Base-by-base conservation (phyloP, 2,113 vertebrate species). In the Origma solitaria region DNA sequence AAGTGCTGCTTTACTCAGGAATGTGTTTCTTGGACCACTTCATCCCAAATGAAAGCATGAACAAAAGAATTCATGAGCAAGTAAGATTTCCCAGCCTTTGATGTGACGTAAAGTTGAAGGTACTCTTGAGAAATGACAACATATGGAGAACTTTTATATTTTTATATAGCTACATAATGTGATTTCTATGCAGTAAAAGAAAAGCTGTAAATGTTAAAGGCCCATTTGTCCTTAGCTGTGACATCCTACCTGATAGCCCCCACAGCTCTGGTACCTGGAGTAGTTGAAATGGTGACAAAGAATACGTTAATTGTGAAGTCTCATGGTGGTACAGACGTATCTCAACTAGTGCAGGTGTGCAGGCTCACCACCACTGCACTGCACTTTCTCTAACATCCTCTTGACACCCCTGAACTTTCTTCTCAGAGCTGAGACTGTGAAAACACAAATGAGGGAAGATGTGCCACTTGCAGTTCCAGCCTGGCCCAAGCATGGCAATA, bases 1-100 rank as follows among this genome's bases (percentile, higher is more conserved):
- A 80, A 92, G 35, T 45, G n/a, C 64, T 87, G 54, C 73, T 86
- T 95, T 95, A 87, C 80, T 93, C 82, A 75, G 93, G 82, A 97
- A 95, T 65, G 35, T 2, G 4, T 79, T 96, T 97, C 94, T 95
- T 90, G 81, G 91, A 89, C 73, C 93, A 51, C 62, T 94, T 94
- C 35, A 50, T 77, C 72, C 61, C 68, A 91, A 91, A 47, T 72
- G 91, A 96, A 96, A 96, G 71, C 42, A 22, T 92, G 79, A 97
- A 93, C 71, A 82, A 88, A 88, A 96, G 92, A 71, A 91, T 68
- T 92, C 42, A 92, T 69, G 15, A 66, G 11, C 45, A 72, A 33
- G 66, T 60, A 70, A 70, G 57, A 95, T 78, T 88, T 70, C 93
- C 76, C 90, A 91, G 76, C 64, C 44, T 95, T 92, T 76, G 28